These are phyloP conservation scores for Lepeophtheirus salmonis DNA, from an alignment of 1,140 invertebrate species.

Conservation along the genomic window DNA sequence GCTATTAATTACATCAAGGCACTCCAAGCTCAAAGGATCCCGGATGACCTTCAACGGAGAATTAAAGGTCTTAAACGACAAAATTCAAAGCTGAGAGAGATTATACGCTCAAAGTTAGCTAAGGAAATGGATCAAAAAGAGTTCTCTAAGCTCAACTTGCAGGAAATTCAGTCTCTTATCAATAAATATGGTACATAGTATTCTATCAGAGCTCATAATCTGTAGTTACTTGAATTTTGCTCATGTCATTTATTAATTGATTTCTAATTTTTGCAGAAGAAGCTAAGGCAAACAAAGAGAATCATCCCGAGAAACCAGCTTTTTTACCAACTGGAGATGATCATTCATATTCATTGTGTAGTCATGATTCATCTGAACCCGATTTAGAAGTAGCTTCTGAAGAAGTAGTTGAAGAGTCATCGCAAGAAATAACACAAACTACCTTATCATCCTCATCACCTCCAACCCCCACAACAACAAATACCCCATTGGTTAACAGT, in stretches of 20 bases:
- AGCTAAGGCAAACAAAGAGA: background rate
- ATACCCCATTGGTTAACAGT: background rate
- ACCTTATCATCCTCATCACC: background rate
- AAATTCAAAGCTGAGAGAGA: conserved; percentile 2
- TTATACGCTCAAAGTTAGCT: background rate
- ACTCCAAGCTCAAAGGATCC: background rate
- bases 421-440: background rate
- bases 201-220: background rate
- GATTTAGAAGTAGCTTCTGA: background rate
- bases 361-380: background rate
- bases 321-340: no score
- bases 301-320: background rate
- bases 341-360: background rate
- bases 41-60: background rate
- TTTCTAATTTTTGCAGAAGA: no score
- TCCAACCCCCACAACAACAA: background rate
- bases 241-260: no score
- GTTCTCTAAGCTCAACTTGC: background rate
- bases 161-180: background rate
- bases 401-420: background rate
- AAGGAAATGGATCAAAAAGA: background rate
- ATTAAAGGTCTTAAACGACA: background rate
- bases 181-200: background rate
- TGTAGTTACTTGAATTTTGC: no score
- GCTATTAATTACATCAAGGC: background rate